Conservation (phyloP, 2,797 vertebrate species). For the Crax fasciolata region DNA sequence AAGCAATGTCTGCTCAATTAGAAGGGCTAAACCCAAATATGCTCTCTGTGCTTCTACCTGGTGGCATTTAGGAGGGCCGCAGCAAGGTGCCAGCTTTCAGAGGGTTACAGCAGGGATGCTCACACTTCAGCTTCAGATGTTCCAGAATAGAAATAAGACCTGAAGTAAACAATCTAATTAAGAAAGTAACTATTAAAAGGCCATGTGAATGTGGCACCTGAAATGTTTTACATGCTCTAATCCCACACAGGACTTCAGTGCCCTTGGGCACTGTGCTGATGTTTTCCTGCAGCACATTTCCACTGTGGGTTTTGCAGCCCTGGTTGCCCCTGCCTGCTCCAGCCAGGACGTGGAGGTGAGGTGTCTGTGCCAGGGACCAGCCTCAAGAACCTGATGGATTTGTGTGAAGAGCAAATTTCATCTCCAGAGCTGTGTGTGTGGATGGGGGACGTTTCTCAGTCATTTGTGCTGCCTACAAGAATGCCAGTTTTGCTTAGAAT, state of each 20-base stretch:
- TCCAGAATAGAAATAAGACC: constrained; percentile 30
- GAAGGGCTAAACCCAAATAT: constrained; percentile 13
- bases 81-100: constrained; percentile 38
- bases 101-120: constrained; percentile 4
- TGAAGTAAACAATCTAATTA: constrained; percentile 55
- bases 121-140: constrained; percentile 15
- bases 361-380: neutral
- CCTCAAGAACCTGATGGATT: neutral
- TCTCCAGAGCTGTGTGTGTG: accelerated
- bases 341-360: neutral
- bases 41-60: constrained; percentile 8
- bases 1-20: neutral
- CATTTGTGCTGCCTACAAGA: neutral
- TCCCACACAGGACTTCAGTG: neutral
- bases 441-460: neutral
- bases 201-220: neutral
- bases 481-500: neutral
- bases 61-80: constrained; percentile 30
- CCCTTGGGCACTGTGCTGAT: accelerated
- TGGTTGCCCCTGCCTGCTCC: neutral
- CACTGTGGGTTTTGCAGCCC: neutral
- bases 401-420: neutral
- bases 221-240: neutral
- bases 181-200: constrained; percentile 44
- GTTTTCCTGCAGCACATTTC: neutral